These are phyloP conservation scores for Tachystola acroxantha DNA, from an alignment of 2,888 invertebrate genomes.

Conservation along the genomic window DNA sequence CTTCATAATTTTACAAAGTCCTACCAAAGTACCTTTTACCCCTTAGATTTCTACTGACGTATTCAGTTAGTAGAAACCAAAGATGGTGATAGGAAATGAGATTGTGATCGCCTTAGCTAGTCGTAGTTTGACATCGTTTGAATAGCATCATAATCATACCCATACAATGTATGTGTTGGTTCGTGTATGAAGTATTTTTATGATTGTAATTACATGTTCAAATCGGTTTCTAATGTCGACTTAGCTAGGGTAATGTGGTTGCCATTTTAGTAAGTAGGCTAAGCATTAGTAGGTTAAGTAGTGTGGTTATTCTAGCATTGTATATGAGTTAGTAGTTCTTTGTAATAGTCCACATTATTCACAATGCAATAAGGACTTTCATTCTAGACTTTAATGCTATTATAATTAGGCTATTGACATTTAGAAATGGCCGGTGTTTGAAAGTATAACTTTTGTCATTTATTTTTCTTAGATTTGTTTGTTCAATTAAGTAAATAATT, in stretches of 20 bases:
- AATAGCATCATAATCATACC: no score
- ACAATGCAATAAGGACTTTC: no score
- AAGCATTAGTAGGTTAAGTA: conserved; percentile 27
- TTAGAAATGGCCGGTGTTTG: conserved; percentile 41
- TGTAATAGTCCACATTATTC: no score
- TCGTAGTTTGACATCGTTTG: conserved; percentile 28
- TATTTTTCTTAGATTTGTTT: no score
- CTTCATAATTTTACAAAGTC: background rate
- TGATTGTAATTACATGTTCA: conserved; percentile 14
- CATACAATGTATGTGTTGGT: conserved; percentile 33
- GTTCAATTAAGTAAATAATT: background rate
- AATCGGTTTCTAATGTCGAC: conserved; percentile 31
- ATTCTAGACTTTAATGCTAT: no score
- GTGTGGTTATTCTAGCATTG: conserved; percentile 1
- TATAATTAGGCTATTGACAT: no score
- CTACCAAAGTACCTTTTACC: background rate
- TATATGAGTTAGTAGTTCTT: no score
- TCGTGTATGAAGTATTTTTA: conserved; percentile 4
- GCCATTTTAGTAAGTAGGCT: conserved; percentile 52
- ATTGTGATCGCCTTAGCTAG: conserved; percentile 30
- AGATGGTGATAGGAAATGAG: conserved; percentile 23
- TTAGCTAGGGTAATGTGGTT: conserved; percentile 38
- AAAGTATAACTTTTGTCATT: conserved; percentile 50
- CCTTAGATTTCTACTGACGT: conserved; percentile 24
- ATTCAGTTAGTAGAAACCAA: conserved; percentile 21